These are phyloP conservation scores for Pituophis catenifer DNA, from an alignment of 2,113 vertebrate species.

Conservation along the genomic window DNA sequence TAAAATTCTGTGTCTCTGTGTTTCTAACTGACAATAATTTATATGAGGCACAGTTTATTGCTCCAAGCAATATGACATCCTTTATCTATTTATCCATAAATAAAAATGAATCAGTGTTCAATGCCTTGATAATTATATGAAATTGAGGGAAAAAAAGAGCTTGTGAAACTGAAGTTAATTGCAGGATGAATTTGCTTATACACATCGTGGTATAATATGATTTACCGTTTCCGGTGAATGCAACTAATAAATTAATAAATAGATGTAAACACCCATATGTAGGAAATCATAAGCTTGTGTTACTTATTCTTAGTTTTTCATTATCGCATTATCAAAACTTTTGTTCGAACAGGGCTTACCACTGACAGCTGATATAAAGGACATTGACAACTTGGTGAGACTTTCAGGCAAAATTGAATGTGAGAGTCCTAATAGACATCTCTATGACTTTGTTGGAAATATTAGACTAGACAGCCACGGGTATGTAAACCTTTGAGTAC, in stretches of 20 bases:
- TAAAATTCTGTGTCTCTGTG: neutral
- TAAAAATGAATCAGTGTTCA: neutral
- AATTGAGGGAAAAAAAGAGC: neutral
- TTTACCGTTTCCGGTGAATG: neutral
- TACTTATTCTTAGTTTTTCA: slow-evolving; percentile 4
- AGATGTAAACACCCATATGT: neutral
- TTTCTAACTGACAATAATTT: neutral
- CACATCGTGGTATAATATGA: neutral
- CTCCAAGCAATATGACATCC: neutral
- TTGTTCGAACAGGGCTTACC: slow-evolving; percentile 82
- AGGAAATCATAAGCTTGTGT: neutral
- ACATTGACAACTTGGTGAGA: slow-evolving; percentile 87
- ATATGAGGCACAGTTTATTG: neutral
- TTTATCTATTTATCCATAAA: neutral
- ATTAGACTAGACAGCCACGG: slow-evolving; percentile 88
- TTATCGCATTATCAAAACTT: slow-evolving; percentile 1
- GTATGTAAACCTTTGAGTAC: slow-evolving; percentile 67
- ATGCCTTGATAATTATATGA: neutral
- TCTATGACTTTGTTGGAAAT: slow-evolving; percentile 98
- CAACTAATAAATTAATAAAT: neutral
- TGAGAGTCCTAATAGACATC: slow-evolving; percentile 94
- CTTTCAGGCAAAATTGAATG: slow-evolving; percentile 93
- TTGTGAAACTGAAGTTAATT: neutral
- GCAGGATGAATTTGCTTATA: neutral
- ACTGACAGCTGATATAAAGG: slow-evolving; percentile 87